These are phyloP conservation scores for Pimephales promelas DNA, from an alignment of 2,113 vertebrate genomes.

Conservation along the genomic window DNA sequence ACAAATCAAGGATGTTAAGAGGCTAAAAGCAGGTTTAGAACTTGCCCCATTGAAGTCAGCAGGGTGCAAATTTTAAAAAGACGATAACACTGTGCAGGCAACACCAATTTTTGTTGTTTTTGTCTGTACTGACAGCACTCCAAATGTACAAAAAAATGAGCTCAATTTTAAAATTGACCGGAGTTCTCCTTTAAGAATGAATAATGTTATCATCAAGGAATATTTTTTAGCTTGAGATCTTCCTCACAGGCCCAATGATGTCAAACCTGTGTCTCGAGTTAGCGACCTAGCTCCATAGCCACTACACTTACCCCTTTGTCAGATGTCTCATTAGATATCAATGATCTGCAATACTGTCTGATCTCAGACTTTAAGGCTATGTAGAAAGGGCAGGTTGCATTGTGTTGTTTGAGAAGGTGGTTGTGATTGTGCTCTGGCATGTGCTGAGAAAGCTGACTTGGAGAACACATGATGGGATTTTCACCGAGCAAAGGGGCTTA, in stretches of 20 bases:
- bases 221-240: background rate
- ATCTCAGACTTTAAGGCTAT: background rate
- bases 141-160: too few relatives aligned
- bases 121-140: too few relatives aligned
- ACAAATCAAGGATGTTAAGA: too few relatives aligned
- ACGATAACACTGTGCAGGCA: too few relatives aligned
- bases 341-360: background rate
- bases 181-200: too few relatives aligned
- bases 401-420: background rate
- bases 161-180: too few relatives aligned
- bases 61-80: too few relatives aligned
- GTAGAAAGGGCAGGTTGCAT: background rate
- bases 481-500: slow-evolving; percentile 65
- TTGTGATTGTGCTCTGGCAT: background rate
- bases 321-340: background rate
- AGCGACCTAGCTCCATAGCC: too few relatives aligned
- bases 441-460: slow-evolving; percentile 44
- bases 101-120: too few relatives aligned
- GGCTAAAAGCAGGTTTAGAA: too few relatives aligned
- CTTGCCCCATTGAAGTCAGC: too few relatives aligned
- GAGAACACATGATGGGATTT: slow-evolving; percentile 70
- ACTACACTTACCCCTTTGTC: background rate
- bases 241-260: background rate
- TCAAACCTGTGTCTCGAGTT: background rate
- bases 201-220: background rate